Evolutionary conservation across 2,797 vertebrate genomes (phyloP), one percentile per base, ranked within the genome.

Genomic region (Semaprochilodus insignis): DNA sequence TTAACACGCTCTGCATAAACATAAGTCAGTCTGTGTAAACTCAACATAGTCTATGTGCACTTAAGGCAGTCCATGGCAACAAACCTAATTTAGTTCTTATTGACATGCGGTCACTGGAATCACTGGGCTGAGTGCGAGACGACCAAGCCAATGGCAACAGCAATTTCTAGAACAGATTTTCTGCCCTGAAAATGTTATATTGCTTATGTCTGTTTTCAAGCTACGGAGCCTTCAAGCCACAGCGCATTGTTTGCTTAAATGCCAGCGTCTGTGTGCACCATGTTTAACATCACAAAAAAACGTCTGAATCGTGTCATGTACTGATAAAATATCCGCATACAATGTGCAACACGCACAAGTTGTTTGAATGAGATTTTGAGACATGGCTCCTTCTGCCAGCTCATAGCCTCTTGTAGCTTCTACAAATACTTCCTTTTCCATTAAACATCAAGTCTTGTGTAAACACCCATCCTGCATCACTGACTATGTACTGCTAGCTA

Each of bases 61-160:
- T 74, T 74, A 57, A 34, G 21, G 10, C 16, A 21, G 51, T 19
- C 71, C 25, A 34, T 74, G 71, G 52, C 17, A 74, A 57, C 27
- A 57, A 21, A 36, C 52, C 52, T 55, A 19, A 21, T 57, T 74
- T 31, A 55, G 70, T 21, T 21, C 15, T 13, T 31, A 27, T 17
- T 0, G n/a, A 66, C 19, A 72, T 17, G 15, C 23, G 21, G 71
- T 55, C 52, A 34, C 25, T 55, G 52, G 52, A 57, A 55, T 0
- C 27, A 14, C 71, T 34, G 25, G 71, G 31, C 25, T 57, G 52
- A 0, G 16, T 34, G 25, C 25, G 21, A 31, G 52, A 74, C n/a
- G 21, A n/a, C 71, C 71, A 54, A 57, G 71, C 71, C 71, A 57
- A 55, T 34, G 71, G 52, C 34, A 74, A 55, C 71, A 57, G 6